phyloP scores from a whole-genome alignment of 2,113 vertebrate genomes.

The Caracal caracal region DNA sequence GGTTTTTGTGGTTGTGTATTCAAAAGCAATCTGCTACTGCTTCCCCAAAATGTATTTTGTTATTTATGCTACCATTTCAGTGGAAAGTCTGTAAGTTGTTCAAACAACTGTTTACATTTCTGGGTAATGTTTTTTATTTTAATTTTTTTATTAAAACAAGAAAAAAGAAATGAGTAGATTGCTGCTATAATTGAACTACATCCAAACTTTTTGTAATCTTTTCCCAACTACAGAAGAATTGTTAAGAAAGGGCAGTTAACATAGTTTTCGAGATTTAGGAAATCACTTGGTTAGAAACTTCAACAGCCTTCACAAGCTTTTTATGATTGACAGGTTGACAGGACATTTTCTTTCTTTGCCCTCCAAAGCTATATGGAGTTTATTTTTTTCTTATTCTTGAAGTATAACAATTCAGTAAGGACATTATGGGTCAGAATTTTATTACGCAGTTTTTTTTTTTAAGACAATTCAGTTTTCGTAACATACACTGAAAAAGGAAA shows the following conservation, averaged over 20 bases:
- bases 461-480: slow-evolving; percentile 77
- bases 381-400: slow-evolving; percentile 75
- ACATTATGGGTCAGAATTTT: slow-evolving; percentile 73
- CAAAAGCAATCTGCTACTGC: slow-evolving; percentile 89
- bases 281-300: slow-evolving; percentile 83
- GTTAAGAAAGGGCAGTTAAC: slow-evolving; percentile 81
- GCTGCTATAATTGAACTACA: slow-evolving; percentile 83
- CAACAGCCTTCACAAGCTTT: slow-evolving; percentile 88
- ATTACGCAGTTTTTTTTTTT: slow-evolving; percentile 68
- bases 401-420: slow-evolving; percentile 71
- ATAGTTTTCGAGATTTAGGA: slow-evolving; percentile 81
- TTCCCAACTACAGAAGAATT: slow-evolving; percentile 77
- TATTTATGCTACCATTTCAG: slow-evolving; percentile 87
- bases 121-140: slow-evolving; percentile 82
- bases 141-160: slow-evolving; percentile 52
- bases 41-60: slow-evolving; percentile 88
- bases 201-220: slow-evolving; percentile 82
- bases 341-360: slow-evolving; percentile 78
- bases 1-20: slow-evolving; percentile 91
- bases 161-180: slow-evolving; percentile 81
- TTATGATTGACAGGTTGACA: slow-evolving; percentile 77
- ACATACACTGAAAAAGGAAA: slow-evolving; percentile 77
- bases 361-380: slow-evolving; percentile 73
- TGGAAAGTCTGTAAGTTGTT: slow-evolving; percentile 87
- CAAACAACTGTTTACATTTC: slow-evolving; percentile 86